Base-by-base conservation (phyloP, 53 echinoderm and acorn worm genomes). In the Arbacia lixula region DNA sequence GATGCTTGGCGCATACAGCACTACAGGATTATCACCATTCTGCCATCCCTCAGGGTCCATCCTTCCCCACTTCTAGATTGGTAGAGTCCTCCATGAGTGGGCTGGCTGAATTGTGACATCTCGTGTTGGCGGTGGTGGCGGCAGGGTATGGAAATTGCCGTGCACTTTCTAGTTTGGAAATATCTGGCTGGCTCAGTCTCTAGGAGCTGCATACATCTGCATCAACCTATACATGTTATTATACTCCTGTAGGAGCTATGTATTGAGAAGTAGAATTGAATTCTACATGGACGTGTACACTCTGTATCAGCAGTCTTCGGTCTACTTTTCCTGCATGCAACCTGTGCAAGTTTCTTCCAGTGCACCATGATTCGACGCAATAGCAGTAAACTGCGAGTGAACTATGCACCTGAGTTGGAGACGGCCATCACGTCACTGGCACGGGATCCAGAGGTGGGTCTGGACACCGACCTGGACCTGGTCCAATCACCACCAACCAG, bases 331-430 rank as follows among this genome's bases (percentile, higher is more conserved):
- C 3, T 36, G 31, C 64, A 24, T 67, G 6, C 21, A 26, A 43
- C 27, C 69, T 40, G 40, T 42, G 42, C 43, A 43, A 69, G 43
- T 69, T 43, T 77, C 78, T 77, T 77, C 57, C 78, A 77, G 1
- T n/a, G 36, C 35, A 79, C 60, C 39, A 81, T 81, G 82, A 81
- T 81, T 27, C 82, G 82, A 63, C 82, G 82, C 82, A 81, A 81
- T 49, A 81, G 82, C 82, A 81, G 82, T 50, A 81, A 81, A 21
- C 50, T 81, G 64, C 82, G 82, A 50, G 82, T 81, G 43, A 81
- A 63, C 49, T 81, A 81, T 63, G 82, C 82, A 64, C 82, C 82
- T 1, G 82, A 81, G 19, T 21, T 81, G 82, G 82, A 81, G n/a
- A 81, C 64, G 5, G 62, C 82, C 27, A 81, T 63, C 50, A 81